Evolutionary conservation across 2,888 invertebrate genomes (phyloP), one percentile per base, ranked within the genome.

Genomic region (Megaustenia siamemsis): DNA sequence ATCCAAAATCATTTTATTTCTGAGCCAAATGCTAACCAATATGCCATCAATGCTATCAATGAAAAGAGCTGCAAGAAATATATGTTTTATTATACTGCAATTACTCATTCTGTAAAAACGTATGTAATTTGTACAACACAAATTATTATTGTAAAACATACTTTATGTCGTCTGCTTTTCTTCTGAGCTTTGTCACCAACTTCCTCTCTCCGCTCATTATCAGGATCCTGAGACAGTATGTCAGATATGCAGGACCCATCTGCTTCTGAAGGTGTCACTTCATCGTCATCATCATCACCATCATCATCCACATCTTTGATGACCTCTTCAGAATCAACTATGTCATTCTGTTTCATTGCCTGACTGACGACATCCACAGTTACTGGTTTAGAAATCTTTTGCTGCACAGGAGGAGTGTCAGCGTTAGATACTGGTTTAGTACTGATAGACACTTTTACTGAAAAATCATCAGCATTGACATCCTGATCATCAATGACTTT

Each of bases 201-300:
- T n/a, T 83, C 83, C 18, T 49, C 71, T 38, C 43, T 15, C 24
- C 60, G 21, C 45, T 83, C 83, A 69, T 40, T 40, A 32, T 78
- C 78, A 28, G 83, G 69, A 32, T 83, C 83, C 45, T 78, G 40
- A 38, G 83, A 83, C 45, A 78, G 2, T 32, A 60, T 43, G 24
- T 78, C 83, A 28, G 78, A 71, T 15, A 71, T 60, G 38, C 56
- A 69, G 32, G 78, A 78, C 24, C 40, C 45, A 71, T 83, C 83
- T 71, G 45, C 43, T 71, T 83, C 83, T 15, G 71, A 71, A 8
- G 83, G 76, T 2, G 66, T 43, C 8, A 32, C 77, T 53, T 1
- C 49, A 28, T 40, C 28, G 15, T n/a, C 68, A 35, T 63, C 63
- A n/a, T n/a, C 45, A 28, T 60, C 73, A 28, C 69, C n/a, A 24